A percentile compares a stretch with the other conserved stretches of the same genome.
Conservation (phyloP, 2,888 invertebrate genomes). For the Coleophora flavipennella region DNA sequence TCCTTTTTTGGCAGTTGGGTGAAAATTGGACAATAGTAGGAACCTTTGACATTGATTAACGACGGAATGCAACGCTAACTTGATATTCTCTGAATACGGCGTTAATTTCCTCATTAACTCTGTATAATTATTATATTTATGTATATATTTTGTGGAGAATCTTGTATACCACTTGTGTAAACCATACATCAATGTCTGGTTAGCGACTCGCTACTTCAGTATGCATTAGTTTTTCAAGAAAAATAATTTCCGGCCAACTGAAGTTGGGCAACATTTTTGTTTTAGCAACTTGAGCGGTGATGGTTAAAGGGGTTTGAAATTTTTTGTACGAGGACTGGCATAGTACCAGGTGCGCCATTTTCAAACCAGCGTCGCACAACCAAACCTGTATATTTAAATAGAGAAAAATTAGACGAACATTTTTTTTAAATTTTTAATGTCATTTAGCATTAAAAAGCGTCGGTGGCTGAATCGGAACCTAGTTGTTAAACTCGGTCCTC, state of each 20-base stretch:
- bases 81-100: constrained; percentile 17
- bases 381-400: no score
- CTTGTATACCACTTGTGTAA: not conserved
- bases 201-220: not conserved
- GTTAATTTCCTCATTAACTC: constrained; percentile 23
- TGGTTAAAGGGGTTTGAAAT: no score
- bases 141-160: constrained; percentile 15
- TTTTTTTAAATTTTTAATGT: no score
- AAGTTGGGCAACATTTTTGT: not conserved
- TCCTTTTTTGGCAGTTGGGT: no score
- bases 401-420: no score
- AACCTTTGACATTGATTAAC: constrained; percentile 20
- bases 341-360: no score
- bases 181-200: not conserved
- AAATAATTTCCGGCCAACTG: not conserved
- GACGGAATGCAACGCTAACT: constrained; percentile 22
- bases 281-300: not conserved
- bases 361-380: no score
- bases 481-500: no score
- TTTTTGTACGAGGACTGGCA: no score
- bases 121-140: no score
- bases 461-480: no score
- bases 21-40: constrained; percentile 3
- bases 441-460: no score
- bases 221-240: not conserved